Base-by-base conservation (phyloP, 1,140 invertebrate species). In the Eurosta solidaginis region DNA sequence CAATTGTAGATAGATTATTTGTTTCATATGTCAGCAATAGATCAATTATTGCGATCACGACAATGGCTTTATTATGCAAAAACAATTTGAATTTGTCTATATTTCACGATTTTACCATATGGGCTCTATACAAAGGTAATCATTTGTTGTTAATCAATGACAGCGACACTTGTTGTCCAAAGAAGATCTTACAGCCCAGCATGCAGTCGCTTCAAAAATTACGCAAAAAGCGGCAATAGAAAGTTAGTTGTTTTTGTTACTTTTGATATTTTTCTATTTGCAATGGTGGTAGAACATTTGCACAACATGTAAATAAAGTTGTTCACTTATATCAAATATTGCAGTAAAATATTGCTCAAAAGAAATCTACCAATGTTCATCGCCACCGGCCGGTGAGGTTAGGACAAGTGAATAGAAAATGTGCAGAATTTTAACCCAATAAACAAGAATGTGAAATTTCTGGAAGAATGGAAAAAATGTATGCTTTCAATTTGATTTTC, bases 201-300 rank as follows among this genome's bases (percentile, higher is more conserved):
- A 40, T 17, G 12, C 59, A 68, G 59, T 40, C 36, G 40, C 59
- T 68, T 68, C 33, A 68, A 40, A 68, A 68, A 68, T 68, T 68
- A 68, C 27, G 33, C 59, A 68, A 40, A 68, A 7, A 20, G 20
- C n/a, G n/a, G 14, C n/a, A 36, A 36, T 36, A 40, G 59, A 14
- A 14, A 68, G 7, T n/a, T 33, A 68, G 33, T 40, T 25, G n/a
- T 40, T 17, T 27, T 36, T 59, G 22, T 59, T n/a, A 5, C 40
- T 68, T 1, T 40, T 10, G 17, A 0, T 68, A 9, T 9, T 68
- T 68, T 36, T 10, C 40, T 68, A 22, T 25, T 54, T 9, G 20
- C 7, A 36, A 68, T 3, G 14, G n/a, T 10, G 59, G 29, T 20
- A 68, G 33, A 14, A 40, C 33, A 36, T 1, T 20, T 68, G 14